Evolutionary conservation across 2,113 vertebrate species (phyloP).

Genomic region (Grallaria varia): DNA sequence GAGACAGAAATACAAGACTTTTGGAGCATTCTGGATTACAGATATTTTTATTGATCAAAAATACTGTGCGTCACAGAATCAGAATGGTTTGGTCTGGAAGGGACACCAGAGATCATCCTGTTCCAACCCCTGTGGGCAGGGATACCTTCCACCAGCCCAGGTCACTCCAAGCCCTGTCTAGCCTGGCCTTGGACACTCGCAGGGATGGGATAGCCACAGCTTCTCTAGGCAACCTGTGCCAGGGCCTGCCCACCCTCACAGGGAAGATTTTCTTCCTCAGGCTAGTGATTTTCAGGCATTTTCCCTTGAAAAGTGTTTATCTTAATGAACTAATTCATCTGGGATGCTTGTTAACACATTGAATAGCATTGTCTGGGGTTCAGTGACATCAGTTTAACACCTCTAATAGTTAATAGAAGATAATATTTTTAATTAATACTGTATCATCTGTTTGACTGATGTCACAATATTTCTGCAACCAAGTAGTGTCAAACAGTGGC

Average conservation of each 20-base stretch:
- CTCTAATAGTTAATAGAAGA: neutral
- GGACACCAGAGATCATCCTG: neutral
- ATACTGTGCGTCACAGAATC: neutral
- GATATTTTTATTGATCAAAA: neutral
- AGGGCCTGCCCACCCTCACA: neutral
- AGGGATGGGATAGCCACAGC: neutral
- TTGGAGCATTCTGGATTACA: neutral
- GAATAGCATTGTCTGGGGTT: neutral
- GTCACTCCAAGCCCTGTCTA: neutral
- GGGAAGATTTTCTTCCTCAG: neutral
- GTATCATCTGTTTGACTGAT: neutral
- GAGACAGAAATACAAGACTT: neutral
- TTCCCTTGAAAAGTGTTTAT: neutral
- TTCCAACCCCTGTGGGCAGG: neutral
- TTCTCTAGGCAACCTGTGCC: neutral
- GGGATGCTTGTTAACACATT: neutral
- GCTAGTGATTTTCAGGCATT: neutral
- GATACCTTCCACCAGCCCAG: neutral
- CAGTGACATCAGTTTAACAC: neutral
- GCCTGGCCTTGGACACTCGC: accelerated
- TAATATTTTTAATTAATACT: neutral
- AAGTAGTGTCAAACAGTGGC: too few relatives aligned
- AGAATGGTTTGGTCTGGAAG: neutral
- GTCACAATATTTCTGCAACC: neutral
- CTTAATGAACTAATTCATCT: neutral